Evolutionary conservation across 2,888 invertebrate species (phyloP).

Genomic region (Ophonus ardosiacus): DNA sequence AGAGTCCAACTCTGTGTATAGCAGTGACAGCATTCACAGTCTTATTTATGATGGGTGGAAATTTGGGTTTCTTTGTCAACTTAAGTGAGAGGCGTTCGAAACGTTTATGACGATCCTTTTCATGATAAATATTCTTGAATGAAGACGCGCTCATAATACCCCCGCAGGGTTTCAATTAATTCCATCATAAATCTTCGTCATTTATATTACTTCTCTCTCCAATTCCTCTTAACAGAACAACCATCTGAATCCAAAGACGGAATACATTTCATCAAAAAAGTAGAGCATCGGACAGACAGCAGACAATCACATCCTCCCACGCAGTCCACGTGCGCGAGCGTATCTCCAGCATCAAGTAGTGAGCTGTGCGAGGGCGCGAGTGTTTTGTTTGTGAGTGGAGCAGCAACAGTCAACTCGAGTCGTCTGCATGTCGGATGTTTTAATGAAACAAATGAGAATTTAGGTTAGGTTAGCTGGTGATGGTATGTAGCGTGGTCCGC

Average conservation of each 20-base stretch:
- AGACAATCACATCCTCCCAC: slow-evolving; percentile 24
- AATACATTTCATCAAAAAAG: slow-evolving; percentile 17
- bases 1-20: too few species aligned
- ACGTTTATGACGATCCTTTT: too few species aligned
- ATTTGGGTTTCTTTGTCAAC: too few species aligned
- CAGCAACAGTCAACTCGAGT: neutral
- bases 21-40: too few species aligned
- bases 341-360: slow-evolving; percentile 4
- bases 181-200: neutral
- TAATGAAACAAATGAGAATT: slow-evolving; percentile 59
- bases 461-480: slow-evolving; percentile 50
- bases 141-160: too few species aligned
- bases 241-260: slow-evolving; percentile 19
- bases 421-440: slow-evolving; percentile 44
- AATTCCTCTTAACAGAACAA: neutral
- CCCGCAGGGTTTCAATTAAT: slow-evolving; percentile 5
- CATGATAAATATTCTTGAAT: too few species aligned
- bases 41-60: too few species aligned
- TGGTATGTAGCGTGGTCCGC: slow-evolving; percentile 7
- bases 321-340: slow-evolving; percentile 3
- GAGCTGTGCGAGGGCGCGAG: slow-evolving; percentile 1
- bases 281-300: slow-evolving; percentile 22
- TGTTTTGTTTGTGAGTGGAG: slow-evolving; percentile 30
- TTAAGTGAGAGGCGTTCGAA: too few species aligned
- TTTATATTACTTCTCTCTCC: too few species aligned